Evolutionary conservation across 2,113 vertebrate genomes (phyloP).

Genomic region (Mystacornis crossleyi): DNA sequence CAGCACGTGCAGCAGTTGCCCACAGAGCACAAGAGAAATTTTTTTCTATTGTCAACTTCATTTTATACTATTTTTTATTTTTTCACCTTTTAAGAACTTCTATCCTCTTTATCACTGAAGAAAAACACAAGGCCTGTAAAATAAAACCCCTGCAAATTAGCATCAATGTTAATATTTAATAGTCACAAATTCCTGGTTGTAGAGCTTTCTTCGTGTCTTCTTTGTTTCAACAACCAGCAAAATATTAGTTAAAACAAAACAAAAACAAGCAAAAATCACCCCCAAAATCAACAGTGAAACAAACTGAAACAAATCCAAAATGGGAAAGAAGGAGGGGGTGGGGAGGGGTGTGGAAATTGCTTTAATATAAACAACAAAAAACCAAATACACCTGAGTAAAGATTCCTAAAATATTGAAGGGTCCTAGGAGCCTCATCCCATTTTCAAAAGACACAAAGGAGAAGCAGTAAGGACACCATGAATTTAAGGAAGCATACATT

Average conservation of each 20-base stretch:
- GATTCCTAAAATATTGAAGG: neutral
- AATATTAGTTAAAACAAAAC: neutral
- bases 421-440: neutral
- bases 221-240: neutral
- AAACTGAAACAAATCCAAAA: neutral
- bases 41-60: neutral
- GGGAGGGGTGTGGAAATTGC: too few species aligned
- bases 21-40: neutral
- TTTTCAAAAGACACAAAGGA: neutral
- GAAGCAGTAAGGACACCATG: neutral
- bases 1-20: neutral
- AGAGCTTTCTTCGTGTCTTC: neutral
- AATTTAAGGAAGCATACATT: neutral
- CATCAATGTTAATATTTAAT: neutral
- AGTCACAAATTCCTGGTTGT: neutral
- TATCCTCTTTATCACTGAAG: neutral
- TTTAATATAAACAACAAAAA: neutral
- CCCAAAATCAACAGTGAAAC: neutral
- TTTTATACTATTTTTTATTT: neutral
- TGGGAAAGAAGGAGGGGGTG: rapidly evolving
- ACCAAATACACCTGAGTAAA: neutral
- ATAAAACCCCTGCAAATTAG: neutral
- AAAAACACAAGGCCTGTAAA: neutral
- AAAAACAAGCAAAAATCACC: rapidly evolving
- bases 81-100: neutral